Conservation (phyloP, 1,140 invertebrate genomes). For the Drosophila sp. region DNA sequence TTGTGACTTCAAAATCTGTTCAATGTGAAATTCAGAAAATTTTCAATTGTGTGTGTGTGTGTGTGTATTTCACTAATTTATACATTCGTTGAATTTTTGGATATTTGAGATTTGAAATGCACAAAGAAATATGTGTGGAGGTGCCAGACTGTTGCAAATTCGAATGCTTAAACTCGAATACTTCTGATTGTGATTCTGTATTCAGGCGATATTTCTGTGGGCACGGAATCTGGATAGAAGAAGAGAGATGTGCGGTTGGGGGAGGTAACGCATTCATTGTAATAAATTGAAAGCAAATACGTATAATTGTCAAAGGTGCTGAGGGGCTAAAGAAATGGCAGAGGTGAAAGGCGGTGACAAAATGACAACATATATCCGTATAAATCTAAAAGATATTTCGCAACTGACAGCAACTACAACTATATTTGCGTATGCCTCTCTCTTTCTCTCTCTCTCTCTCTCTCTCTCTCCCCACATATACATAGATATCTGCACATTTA, state of each 20-base stretch:
- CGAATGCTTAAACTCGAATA: background rate
- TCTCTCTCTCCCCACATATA: background rate
- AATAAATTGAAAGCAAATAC: constrained; percentile 55
- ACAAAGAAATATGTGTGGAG: constrained; percentile 5
- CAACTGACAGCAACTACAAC: constrained; percentile 16
- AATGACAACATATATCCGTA: constrained; percentile 47
- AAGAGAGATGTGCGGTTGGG: background rate
- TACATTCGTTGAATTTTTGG: background rate
- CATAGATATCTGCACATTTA: constrained; percentile 9
- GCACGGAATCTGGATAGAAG: background rate
- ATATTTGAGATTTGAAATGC: constrained; percentile 6
- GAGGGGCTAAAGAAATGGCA: constrained; percentile 22
- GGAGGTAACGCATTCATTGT: background rate
- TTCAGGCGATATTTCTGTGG: background rate
- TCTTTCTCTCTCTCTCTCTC: background rate
- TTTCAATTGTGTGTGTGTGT: background rate
- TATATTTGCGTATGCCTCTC: background rate
- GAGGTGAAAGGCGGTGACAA: constrained; percentile 23
- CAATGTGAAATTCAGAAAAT: background rate
- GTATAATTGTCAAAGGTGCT: constrained; percentile 37
- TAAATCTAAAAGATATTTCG: constrained; percentile 6
- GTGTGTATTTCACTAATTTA: background rate
- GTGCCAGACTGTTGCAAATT: background rate
- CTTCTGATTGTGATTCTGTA: background rate
- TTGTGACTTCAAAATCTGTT: background rate